Evolutionary conservation across 2,113 vertebrate species (phyloP).

Genomic region (Pantherophis guttatus): DNA sequence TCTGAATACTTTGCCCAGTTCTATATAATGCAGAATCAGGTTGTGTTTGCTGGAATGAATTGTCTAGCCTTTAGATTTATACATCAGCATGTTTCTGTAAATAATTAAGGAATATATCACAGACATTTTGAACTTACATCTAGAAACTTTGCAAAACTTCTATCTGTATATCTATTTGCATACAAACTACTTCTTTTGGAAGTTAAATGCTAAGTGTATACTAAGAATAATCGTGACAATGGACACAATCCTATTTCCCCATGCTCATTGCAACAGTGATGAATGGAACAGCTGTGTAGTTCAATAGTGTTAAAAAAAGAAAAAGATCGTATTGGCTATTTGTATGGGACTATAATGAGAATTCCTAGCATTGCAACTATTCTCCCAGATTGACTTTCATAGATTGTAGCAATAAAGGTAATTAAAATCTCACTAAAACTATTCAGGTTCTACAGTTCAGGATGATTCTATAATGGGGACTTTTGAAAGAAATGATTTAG

Average conservation of each 20-base stretch:
- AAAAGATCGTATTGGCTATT: background rate
- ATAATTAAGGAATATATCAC: background rate
- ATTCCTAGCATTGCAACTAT: background rate
- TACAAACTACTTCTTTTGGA: background rate
- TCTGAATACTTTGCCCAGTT: background rate
- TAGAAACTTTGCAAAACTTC: background rate
- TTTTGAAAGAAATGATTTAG: background rate
- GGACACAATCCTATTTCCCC: background rate
- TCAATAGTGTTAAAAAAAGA: background rate
- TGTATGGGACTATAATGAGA: background rate
- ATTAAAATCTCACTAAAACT: background rate
- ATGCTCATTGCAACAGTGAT: background rate
- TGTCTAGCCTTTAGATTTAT: background rate
- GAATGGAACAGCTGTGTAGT: background rate
- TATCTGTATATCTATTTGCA: background rate
- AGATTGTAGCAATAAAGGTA: background rate
- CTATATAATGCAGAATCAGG: too few species aligned
- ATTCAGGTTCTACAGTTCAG: background rate
- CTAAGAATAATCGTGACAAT: background rate
- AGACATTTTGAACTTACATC: background rate
- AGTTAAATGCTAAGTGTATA: background rate
- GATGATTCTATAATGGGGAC: background rate
- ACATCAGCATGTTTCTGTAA: background rate
- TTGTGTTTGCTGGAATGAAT: background rate
- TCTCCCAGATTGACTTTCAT: background rate